Evolutionary conservation across 2,113 vertebrate species (phyloP), one percentile per base, ranked within the genome.

Genomic region (Tragelaphus imberbis): DNA sequence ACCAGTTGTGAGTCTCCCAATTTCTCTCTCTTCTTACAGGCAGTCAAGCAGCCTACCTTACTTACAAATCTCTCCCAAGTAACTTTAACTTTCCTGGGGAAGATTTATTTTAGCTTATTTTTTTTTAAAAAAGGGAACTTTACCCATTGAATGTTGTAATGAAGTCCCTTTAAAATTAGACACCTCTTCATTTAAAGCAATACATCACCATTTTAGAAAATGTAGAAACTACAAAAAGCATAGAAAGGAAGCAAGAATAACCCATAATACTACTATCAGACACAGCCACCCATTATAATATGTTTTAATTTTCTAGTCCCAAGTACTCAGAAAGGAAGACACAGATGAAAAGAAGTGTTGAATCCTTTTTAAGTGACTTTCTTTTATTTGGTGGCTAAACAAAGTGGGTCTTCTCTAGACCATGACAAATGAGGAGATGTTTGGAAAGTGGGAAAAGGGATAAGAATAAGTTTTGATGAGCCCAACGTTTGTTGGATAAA

Each of bases 211-310:
- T 8, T 96, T 6, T 81, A 85, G 65, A 95, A 80, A 79, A 75
- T 88, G 90, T 91, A 88, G 55, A 91, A 91, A 93, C 79, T 55
- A 93, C 9, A 87, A 86, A 96, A 96, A 88, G 33, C 30, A 91
- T 65, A 85, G 53, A 82, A 68, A 94, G 17, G 58, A 96, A 88
- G 75, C 58, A 77, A 94, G 97, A 82, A 88, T 61, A 61, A 90
- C 47, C 28, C 21, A 58, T 89, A 85, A 21, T 65, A 36, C 49
- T 86, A 79, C 25, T 51, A 51, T 15, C 36, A 65, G 77, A 71
- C 14, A 65, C 51, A 88, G 36, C 25, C 13, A 15, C 3, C 3
- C 33, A 40, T 23, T 84, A 19, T 56, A 68, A 33, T 63, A 30
- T 44, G 51, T 80, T 96, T 97, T 71, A n/a, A 90, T 82, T 79